Evolutionary conservation across 1,140 invertebrate species (phyloP).

Genomic region (Pogonomyrmex barbatus): DNA sequence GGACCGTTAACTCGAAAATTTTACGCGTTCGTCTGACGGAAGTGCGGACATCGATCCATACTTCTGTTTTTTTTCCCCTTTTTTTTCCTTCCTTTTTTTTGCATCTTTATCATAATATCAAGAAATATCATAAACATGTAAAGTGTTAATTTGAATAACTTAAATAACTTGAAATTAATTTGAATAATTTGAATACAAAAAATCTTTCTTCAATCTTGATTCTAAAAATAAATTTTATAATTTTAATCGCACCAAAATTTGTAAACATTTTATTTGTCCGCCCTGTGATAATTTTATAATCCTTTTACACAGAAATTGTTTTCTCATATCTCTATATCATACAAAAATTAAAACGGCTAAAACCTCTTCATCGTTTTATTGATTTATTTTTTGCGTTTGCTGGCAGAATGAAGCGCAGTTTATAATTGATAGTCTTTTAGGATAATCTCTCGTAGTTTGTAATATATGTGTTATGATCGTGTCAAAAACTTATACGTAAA

Average conservation of each 20-base stretch:
- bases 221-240: neutral
- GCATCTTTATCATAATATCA: neutral
- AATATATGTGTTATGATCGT: neutral
- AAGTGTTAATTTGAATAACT: neutral
- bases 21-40: neutral
- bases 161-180: neutral
- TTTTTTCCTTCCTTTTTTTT: neutral
- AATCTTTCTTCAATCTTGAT: neutral
- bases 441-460: neutral
- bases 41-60: neutral
- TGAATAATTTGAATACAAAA: neutral
- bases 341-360: neutral
- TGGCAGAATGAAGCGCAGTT: neutral
- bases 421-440: neutral
- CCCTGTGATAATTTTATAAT: neutral
- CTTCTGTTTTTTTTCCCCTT: too few relatives aligned
- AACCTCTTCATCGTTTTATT: neutral
- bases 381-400: neutral
- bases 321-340: neutral
- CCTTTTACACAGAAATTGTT: too few relatives aligned
- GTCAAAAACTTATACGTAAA: neutral
- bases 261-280: neutral
- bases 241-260: neutral
- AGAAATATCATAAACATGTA: neutral
- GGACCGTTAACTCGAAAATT: slow-evolving; percentile 2